Evolutionary conservation across 2,113 vertebrate species (phyloP).

Genomic region (Chloroceryle aenea): DNA sequence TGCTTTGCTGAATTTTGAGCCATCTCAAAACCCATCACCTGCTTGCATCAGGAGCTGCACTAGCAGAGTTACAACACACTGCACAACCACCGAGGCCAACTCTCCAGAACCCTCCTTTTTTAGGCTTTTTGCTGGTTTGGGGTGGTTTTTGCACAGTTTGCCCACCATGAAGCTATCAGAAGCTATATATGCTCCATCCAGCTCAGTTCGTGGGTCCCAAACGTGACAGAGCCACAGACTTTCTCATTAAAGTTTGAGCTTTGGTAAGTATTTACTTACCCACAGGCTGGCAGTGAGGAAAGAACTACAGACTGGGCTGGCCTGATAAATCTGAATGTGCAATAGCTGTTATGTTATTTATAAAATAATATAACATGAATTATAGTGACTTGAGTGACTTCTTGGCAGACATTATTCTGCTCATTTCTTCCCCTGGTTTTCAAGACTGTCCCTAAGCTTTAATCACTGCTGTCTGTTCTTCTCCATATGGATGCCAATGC

Average conservation of each 20-base stretch:
- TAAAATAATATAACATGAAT: not conserved
- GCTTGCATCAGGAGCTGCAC: not conserved
- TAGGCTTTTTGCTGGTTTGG: not conserved
- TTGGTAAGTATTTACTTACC: not conserved
- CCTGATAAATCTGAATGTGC: not conserved
- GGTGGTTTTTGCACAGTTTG: not conserved
- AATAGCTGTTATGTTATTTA: not conserved
- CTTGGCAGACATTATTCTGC: not conserved
- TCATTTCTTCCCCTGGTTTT: not conserved
- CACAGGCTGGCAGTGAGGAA: not conserved
- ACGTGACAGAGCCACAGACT: not conserved
- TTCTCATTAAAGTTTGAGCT: not conserved
- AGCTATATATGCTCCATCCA: not conserved
- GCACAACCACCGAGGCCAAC: not conserved
- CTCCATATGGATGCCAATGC: not conserved
- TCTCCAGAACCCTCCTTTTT: not conserved
- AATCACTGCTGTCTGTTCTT: not conserved
- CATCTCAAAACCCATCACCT: not conserved
- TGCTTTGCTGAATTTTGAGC: not conserved
- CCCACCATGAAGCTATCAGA: not conserved
- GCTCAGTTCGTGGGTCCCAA: not conserved
- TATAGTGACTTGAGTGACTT: not conserved
- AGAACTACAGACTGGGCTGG: not conserved
- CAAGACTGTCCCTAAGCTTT: not conserved
- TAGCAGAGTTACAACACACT: not conserved